Evolutionary conservation across 2,888 invertebrate genomes (phyloP).

Genomic region (Nudaria mundana): DNA sequence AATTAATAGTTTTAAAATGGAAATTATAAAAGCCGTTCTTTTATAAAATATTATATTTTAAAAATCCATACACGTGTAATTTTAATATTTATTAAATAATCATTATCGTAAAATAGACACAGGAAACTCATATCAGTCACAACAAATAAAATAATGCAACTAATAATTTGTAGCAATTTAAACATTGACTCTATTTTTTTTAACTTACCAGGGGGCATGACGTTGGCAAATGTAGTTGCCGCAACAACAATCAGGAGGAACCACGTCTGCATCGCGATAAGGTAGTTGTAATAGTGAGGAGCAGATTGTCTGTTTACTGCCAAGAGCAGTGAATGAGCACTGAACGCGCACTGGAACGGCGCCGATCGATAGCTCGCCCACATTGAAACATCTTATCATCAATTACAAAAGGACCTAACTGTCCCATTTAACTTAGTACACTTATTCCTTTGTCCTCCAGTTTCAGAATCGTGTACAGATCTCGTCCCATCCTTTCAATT

Average conservation of each 20-base stretch:
- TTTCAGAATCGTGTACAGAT: constrained; percentile 16
- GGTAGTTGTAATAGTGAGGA: constrained; percentile 28
- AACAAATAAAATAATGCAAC: constrained; percentile 13
- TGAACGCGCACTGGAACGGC: constrained; percentile 56
- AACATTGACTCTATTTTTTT: constrained; percentile 3
- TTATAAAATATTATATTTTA: too few relatives aligned
- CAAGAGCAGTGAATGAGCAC: constrained; percentile 33
- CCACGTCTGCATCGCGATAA: constrained; percentile 56
- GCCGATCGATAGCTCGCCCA: constrained; percentile 76
- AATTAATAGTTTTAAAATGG: neutral
- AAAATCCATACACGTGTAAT: too few relatives aligned
- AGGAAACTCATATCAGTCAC: constrained; percentile 38
- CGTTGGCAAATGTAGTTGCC: constrained; percentile 49
- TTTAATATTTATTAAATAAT: too few relatives aligned
- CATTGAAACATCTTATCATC: constrained; percentile 46
- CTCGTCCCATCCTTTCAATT: constrained; percentile 24
- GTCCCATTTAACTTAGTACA: constrained; percentile 15
- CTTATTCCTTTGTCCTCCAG: constrained; percentile 16
- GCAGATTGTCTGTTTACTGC: constrained; percentile 53
- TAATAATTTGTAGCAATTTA: neutral
- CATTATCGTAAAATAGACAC: constrained; percentile 14
- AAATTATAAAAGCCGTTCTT: too few relatives aligned
- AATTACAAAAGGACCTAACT: constrained; percentile 33
- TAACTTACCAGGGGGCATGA: constrained; percentile 56
- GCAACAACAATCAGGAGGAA: constrained; percentile 42